Evolutionary conservation across 2,113 vertebrate species (phyloP).

Genomic region (Oenanthe melanoleuca): DNA sequence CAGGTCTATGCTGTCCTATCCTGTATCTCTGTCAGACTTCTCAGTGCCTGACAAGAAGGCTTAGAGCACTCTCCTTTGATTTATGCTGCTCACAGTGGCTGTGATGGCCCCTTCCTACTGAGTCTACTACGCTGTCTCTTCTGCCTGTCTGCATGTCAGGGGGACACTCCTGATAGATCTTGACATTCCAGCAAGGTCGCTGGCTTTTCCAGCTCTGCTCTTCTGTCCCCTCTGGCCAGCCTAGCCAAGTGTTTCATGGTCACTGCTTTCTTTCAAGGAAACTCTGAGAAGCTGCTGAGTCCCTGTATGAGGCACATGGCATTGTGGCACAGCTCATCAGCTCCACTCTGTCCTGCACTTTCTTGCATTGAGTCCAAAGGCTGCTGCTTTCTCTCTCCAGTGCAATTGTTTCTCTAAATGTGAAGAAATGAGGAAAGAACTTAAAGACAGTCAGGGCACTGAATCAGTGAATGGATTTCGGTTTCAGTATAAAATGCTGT

Average conservation of each 20-base stretch:
- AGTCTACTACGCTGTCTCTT: rapidly evolving
- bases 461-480: neutral
- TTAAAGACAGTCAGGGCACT: neutral
- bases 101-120: neutral
- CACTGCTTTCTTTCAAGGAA: neutral
- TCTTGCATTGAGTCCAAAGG: neutral
- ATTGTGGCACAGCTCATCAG: neutral
- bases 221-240: neutral
- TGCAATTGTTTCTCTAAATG: neutral
- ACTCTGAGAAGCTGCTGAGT: neutral
- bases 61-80: neutral
- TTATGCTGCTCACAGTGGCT: neutral
- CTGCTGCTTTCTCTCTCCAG: neutral
- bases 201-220: neutral
- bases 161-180: neutral
- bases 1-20: neutral
- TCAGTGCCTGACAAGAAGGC: neutral
- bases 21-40: neutral
- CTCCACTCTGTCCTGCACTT: neutral
- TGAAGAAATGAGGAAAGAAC: neutral
- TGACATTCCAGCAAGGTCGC: neutral
- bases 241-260: neutral
- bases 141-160: neutral
- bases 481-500: neutral
- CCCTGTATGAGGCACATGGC: rapidly evolving